A percentile compares a stretch with the other conserved stretches of the same genome.
Evolutionary conservation across 2,113 vertebrate genomes (phyloP).

Genomic region (Piprites chloris): DNA sequence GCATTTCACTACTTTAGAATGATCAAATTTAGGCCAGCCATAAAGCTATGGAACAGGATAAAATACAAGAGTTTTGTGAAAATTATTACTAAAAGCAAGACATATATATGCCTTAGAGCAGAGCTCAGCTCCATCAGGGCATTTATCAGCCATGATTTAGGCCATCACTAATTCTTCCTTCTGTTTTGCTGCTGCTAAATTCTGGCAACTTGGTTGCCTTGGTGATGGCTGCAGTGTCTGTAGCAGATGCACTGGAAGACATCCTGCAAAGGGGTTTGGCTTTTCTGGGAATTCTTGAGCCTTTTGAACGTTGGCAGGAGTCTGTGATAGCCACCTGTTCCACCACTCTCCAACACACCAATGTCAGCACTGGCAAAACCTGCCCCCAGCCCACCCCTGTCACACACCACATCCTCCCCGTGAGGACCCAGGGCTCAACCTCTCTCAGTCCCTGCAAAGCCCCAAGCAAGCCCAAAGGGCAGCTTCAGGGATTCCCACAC

Average conservation of each 20-base stretch:
- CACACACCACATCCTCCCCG: accelerated
- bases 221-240: conserved; percentile 6
- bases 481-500: not conserved
- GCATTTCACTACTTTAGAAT: not conserved
- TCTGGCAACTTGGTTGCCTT: conserved; percentile 41
- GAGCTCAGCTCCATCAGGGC: not conserved
- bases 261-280: not conserved
- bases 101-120: not conserved
- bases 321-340: not conserved
- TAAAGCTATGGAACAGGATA: not conserved
- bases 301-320: not conserved
- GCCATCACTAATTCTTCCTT: not conserved
- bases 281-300: not conserved
- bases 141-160: not conserved
- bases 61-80: not conserved
- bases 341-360: accelerated
- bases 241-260: not conserved
- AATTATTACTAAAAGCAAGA: not conserved
- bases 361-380: not conserved
- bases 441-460: not conserved
- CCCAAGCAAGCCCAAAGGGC: not conserved
- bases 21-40: not conserved
- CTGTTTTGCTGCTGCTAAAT: not conserved
- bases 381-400: not conserved
- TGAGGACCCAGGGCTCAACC: not conserved